These are phyloP conservation scores for Gorsachius goisagi DNA, from an alignment of 2,113 vertebrate species.

Conservation along the genomic window DNA sequence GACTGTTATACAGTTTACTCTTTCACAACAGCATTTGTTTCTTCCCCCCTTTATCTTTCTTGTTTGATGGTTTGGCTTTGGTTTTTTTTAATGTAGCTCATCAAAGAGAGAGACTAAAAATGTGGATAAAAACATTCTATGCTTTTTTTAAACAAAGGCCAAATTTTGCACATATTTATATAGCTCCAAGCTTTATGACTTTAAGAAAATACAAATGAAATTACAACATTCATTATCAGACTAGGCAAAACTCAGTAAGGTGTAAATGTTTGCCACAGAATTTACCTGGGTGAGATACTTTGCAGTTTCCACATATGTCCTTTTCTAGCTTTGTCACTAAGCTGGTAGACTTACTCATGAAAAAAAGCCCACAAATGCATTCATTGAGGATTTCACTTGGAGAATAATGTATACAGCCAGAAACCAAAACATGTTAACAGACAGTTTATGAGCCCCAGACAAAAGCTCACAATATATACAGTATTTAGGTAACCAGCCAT, in stretches of 20 bases:
- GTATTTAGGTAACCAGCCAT: neutral
- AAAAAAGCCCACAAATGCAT: neutral
- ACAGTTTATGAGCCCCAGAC: neutral
- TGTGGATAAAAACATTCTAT: neutral
- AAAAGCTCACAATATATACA: neutral
- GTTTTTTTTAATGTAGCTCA: neutral
- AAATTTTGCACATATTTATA: neutral
- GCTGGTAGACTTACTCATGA: neutral
- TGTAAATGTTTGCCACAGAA: neutral
- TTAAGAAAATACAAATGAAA: neutral
- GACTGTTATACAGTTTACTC: neutral
- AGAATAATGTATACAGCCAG: neutral
- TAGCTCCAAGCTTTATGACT: neutral
- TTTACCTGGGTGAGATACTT: neutral
- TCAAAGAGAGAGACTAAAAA: neutral
- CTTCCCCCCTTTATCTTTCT: neutral
- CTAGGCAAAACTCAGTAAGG: neutral
- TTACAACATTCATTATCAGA: neutral
- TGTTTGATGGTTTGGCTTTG: neutral
- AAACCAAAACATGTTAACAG: neutral
- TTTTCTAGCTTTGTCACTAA: neutral
- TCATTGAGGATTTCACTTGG: neutral
- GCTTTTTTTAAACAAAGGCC: neutral
- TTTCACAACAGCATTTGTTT: neutral
- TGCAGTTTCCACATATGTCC: neutral